Conservation (phyloP, 2,113 vertebrate genomes). For the Paramormyrops kingsleyae region DNA sequence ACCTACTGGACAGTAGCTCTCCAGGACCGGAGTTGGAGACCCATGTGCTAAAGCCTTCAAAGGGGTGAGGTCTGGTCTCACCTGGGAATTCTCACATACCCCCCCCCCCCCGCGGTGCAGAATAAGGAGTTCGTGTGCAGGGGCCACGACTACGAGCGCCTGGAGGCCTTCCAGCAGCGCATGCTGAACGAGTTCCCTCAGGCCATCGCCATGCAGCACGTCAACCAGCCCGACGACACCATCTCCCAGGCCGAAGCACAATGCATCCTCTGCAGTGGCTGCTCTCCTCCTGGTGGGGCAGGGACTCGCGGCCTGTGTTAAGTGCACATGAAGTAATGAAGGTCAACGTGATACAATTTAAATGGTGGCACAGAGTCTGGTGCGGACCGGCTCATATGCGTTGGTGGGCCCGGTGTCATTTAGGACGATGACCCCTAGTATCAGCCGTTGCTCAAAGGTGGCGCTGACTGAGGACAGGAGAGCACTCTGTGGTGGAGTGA, state of each 20-base stretch:
- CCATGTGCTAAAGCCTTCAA: background rate
- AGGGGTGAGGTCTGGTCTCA: background rate
- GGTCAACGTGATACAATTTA: background rate
- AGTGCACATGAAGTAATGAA: background rate
- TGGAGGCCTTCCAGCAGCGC: slow-evolving; percentile 97
- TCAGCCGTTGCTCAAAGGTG: background rate
- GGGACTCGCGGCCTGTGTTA: background rate
- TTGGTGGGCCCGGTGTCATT: background rate
- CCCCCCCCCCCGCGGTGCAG: slow-evolving; percentile 48
- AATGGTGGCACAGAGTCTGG: background rate
- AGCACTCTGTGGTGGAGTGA: slow-evolving; percentile 24
- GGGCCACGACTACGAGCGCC: slow-evolving; percentile 94
- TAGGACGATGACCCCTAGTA: background rate
- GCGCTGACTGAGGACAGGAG: background rate
- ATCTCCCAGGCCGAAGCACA: slow-evolving; percentile 97
- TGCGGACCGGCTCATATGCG: background rate
- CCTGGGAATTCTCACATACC: background rate
- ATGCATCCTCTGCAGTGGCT: slow-evolving; percentile 74
- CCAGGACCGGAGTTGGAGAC: too few relatives aligned
- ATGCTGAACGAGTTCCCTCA: slow-evolving; percentile 98
- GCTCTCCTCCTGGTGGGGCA: background rate
- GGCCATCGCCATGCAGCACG: slow-evolving; percentile 97
- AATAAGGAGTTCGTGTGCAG: slow-evolving; percentile 99
- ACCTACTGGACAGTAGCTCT: too few relatives aligned
- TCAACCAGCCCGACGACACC: slow-evolving; percentile 96